Conservation (phyloP, 92 coral and sea anemone genomes). For the Phenganax marumi region DNA sequence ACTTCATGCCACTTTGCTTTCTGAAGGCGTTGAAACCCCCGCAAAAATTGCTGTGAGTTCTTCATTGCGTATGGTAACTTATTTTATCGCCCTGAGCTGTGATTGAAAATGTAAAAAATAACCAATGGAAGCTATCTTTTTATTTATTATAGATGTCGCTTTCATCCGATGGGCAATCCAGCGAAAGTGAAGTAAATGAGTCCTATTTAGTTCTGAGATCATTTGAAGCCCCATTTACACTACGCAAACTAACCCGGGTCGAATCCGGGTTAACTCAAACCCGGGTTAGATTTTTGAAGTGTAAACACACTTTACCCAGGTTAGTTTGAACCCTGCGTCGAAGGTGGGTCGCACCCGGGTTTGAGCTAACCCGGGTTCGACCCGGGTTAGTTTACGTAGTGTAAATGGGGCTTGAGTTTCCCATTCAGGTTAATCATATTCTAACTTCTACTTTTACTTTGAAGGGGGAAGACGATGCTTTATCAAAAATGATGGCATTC, state of each 20-base stretch:
- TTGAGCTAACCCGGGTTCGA: no score
- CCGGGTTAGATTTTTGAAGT: no score
- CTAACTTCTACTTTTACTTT: neutral
- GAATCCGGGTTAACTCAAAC: no score
- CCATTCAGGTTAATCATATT: neutral
- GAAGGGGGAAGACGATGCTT: slow-evolving; percentile 65
- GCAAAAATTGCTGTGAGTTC: slow-evolving; percentile 1
- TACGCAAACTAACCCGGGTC: no score
- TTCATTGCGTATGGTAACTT: neutral
- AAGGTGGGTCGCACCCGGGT: no score
- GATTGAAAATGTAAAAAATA: neutral
- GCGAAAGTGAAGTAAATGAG: slow-evolving; percentile 36
- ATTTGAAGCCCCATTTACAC: no score
- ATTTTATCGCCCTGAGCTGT: neutral
- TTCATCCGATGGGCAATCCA: slow-evolving; percentile 21
- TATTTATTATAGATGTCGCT: neutral
- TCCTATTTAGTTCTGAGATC: neutral
- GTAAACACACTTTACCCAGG: no score
- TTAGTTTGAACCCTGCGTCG: no score
- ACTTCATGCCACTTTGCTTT: slow-evolving; percentile 28
- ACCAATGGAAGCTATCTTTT: neutral
- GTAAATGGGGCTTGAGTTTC: no score
- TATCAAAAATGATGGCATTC: slow-evolving; percentile 85
- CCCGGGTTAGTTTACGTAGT: no score
- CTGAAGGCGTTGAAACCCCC: slow-evolving; percentile 44